Conservation (phyloP, 2,113 vertebrate species). For the Chionodraco myersi region DNA sequence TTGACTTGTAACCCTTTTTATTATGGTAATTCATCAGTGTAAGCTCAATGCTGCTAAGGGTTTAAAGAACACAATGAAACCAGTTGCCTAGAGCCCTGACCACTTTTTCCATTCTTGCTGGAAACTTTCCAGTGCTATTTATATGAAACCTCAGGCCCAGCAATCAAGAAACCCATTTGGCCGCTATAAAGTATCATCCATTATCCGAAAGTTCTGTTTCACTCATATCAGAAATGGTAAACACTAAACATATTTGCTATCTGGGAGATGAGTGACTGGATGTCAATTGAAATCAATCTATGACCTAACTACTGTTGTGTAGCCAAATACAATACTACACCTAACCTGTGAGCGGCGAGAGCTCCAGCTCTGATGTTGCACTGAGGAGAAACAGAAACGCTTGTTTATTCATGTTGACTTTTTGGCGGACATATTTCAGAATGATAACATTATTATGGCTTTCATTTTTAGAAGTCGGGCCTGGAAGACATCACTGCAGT, state of each 20-base stretch:
- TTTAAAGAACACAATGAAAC: slow-evolving; percentile 72
- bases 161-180: slow-evolving; percentile 67
- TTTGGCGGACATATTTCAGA: slow-evolving; percentile 4
- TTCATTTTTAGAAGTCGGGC: neutral
- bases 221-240: slow-evolving; percentile 3
- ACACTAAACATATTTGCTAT: neutral
- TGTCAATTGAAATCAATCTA: slow-evolving; percentile 9
- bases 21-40: slow-evolving; percentile 14
- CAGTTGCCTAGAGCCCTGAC: slow-evolving; percentile 72
- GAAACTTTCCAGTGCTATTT: slow-evolving; percentile 83
- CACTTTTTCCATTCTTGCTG: slow-evolving; percentile 81
- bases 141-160: slow-evolving; percentile 71
- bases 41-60: slow-evolving; percentile 54
- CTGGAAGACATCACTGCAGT: neutral
- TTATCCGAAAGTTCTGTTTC: slow-evolving; percentile 43
- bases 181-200: slow-evolving; percentile 48
- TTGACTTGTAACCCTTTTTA: neutral
- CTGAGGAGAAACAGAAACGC: neutral
- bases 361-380: neutral
- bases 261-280: slow-evolving; percentile 7
- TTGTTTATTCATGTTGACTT: neutral
- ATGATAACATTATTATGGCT: slow-evolving; percentile 2
- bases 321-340: slow-evolving; percentile 26
- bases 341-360: slow-evolving; percentile 4
- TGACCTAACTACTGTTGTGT: slow-evolving; percentile 15